Conservation (phyloP, 2,888 invertebrate species). For the Brenthis hecate region DNA sequence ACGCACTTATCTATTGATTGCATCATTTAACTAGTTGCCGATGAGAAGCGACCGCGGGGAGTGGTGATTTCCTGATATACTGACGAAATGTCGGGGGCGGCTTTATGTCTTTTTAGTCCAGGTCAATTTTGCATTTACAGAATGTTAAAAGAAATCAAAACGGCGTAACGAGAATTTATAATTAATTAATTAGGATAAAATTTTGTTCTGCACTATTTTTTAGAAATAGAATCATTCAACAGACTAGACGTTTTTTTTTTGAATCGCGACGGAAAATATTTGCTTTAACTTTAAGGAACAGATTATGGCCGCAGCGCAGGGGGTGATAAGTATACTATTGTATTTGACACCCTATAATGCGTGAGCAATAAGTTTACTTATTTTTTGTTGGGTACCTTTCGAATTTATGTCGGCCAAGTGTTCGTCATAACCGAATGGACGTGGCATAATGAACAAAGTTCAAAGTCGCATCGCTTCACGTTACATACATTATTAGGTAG, state of each 20-base stretch:
- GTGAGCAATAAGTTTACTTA: conserved; percentile 9
- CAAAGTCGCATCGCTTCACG: conserved; percentile 11
- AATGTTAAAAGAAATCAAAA: not conserved
- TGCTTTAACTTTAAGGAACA: conserved; percentile 4
- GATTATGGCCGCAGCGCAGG: conserved; percentile 3
- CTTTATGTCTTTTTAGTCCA: conserved; percentile 1
- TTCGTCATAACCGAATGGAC: not conserved
- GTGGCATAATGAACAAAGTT: conserved; percentile 19
- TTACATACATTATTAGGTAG: not conserved
- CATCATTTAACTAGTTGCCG: conserved; percentile 49
- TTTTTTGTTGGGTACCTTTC: conserved; percentile 9
- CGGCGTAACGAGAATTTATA: not conserved
- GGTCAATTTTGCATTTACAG: not conserved
- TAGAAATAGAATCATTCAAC: conserved; percentile 1
- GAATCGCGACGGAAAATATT: conserved; percentile 8
- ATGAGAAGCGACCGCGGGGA: conserved; percentile 30
- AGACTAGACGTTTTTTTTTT: not conserved
- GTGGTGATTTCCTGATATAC: conserved; percentile 25
- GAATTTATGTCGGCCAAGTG: conserved; percentile 11
- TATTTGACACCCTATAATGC: conserved; percentile 14
- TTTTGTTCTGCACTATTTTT: not conserved
- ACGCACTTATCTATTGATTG: conserved; percentile 54
- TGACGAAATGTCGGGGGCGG: conserved; percentile 4
- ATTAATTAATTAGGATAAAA: no score
- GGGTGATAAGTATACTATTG: conserved; percentile 25